phyloP scores from a whole-genome alignment of 2,797 vertebrate species.

The Sternotherus odoratus region DNA sequence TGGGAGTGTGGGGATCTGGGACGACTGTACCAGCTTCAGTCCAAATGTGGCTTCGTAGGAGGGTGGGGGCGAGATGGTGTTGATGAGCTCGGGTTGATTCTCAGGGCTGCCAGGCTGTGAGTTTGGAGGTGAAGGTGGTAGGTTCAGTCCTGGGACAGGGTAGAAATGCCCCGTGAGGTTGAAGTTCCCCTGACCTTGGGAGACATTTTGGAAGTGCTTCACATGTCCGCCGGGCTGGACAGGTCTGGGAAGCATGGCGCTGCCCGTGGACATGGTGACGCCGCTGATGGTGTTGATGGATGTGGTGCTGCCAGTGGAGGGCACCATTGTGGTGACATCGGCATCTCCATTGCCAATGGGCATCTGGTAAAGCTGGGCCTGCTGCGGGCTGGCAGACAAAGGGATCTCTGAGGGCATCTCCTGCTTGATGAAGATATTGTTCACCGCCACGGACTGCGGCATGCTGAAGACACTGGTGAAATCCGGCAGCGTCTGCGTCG shows the following conservation, averaged over 20 bases:
- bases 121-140: conserved; percentile 93
- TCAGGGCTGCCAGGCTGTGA: conserved; percentile 93
- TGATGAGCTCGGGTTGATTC: conserved; percentile 86
- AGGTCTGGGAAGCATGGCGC: conserved; percentile 31
- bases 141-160: conserved; percentile 83
- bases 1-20: conserved; percentile 81
- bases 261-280: conserved; percentile 75
- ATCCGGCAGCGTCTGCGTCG: conserved; percentile 87
- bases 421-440: conserved; percentile 91
- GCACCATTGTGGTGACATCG: conserved; percentile 81
- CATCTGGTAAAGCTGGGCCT: conserved; percentile 89
- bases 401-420: conserved; percentile 80
- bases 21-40: conserved; percentile 80
- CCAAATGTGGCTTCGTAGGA: conserved; percentile 85
- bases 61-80: conserved; percentile 81
- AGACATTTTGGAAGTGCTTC: conserved; percentile 79
- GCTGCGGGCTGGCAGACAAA: conserved; percentile 83
- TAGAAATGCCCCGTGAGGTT: conserved; percentile 74
- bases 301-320: conserved; percentile 73
- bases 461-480: conserved; percentile 94
- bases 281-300: conserved; percentile 86
- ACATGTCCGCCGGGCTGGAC: background rate
- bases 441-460: conserved; percentile 84
- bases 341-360: conserved; percentile 63
- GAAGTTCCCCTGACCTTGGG: conserved; percentile 69